A percentile compares a stretch with the other conserved stretches of the same genome.
Evolutionary conservation across 2,113 vertebrate genomes (phyloP).

Genomic region (Vulpes lagopus): DNA sequence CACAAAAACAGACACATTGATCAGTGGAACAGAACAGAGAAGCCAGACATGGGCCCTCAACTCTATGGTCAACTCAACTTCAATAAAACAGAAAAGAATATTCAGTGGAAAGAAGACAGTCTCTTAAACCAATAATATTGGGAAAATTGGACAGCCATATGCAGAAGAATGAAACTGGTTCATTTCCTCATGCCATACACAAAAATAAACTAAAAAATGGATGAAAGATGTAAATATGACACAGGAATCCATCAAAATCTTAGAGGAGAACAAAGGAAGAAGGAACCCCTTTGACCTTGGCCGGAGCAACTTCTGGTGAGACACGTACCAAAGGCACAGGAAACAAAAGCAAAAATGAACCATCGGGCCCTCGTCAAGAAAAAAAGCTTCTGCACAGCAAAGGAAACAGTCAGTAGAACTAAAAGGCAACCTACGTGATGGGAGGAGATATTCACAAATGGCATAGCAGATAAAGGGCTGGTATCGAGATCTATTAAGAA

Average conservation of each 20-base stretch:
- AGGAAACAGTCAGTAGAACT: not conserved
- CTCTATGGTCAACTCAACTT: not conserved
- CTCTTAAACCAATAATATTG: not conserved
- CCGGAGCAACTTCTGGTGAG: not conserved
- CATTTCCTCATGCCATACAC: not conserved
- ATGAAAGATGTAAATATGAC: not conserved
- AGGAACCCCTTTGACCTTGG: not conserved
- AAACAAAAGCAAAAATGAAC: not conserved
- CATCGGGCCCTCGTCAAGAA: not conserved
- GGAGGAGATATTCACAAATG: not conserved
- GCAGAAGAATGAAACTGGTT: not conserved
- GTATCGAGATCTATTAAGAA: not conserved
- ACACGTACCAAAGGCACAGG: not conserved
- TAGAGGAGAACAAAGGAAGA: not conserved
- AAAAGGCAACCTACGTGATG: not conserved
- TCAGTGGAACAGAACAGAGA: not conserved
- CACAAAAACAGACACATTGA: not conserved
- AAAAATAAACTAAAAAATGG: not conserved
- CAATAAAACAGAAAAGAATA: not conserved
- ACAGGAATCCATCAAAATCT: not conserved
- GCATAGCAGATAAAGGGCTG: not conserved
- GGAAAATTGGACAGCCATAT: not conserved
- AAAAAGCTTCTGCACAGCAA: not conserved
- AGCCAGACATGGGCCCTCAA: not conserved
- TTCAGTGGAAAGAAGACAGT: not conserved